Evolutionary conservation across 2,797 vertebrate genomes (phyloP).

Genomic region (Chloroceryle inda): DNA sequence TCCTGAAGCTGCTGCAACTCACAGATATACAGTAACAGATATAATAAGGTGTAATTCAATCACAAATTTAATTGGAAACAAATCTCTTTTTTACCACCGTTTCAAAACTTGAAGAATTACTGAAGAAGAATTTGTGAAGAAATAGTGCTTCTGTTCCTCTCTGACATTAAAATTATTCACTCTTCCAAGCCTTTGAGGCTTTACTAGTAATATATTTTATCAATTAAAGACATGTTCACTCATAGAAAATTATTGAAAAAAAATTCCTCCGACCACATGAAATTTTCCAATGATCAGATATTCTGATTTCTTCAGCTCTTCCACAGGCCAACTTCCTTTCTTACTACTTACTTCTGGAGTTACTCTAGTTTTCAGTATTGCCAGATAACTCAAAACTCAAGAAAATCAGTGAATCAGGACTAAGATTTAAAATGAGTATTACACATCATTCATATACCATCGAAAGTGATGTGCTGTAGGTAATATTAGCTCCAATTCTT

Average conservation of each 20-base stretch:
- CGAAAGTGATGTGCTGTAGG: background rate
- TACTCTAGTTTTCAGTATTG: background rate
- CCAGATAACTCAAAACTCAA: background rate
- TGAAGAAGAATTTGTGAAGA: background rate
- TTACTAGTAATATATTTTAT: background rate
- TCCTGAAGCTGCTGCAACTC: background rate
- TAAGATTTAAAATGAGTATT: background rate
- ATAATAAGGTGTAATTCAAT: background rate
- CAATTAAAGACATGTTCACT: background rate
- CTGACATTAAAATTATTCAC: background rate
- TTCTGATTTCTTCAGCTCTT: background rate
- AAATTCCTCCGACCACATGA: background rate
- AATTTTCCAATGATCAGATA: background rate
- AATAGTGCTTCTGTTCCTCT: background rate
- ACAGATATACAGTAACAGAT: background rate
- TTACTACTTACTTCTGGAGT: background rate
- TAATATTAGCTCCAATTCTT: background rate
- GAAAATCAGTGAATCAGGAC: background rate
- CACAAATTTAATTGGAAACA: background rate
- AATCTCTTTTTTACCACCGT: fast-evolving
- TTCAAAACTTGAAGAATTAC: background rate
- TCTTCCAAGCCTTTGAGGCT: background rate
- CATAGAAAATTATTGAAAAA: background rate
- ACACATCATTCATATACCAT: background rate
- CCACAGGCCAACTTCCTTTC: background rate